A percentile compares a stretch with the other conserved stretches of the same genome.
These are phyloP conservation scores for Caenorhabditis latens DNA, from an alignment of 1,140 invertebrate species.

Conservation along the genomic window DNA sequence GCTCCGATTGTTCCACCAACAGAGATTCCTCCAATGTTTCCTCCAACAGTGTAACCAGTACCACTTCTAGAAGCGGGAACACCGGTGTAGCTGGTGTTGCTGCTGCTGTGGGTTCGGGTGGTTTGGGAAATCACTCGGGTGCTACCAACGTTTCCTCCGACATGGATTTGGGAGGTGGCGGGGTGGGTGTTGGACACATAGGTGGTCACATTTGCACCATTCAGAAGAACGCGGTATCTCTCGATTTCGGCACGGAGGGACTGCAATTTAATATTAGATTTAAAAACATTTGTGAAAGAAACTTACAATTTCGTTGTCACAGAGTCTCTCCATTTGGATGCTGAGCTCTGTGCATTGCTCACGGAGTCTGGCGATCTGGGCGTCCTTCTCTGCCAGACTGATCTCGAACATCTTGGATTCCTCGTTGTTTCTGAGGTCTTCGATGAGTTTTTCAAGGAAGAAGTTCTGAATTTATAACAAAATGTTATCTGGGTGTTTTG, in stretches of 20 bases:
- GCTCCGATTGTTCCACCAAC: conserved; percentile 16
- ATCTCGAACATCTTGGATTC: conserved; percentile 40
- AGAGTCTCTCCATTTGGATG: conserved; percentile 44
- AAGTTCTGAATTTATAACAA: conserved; percentile 8
- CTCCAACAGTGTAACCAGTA: conserved; percentile 3
- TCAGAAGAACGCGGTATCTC: conserved; percentile 39
- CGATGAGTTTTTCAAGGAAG: conserved; percentile 25
- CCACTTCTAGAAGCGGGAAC: conserved; percentile 2
- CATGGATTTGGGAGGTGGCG: neutral
- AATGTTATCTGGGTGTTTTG: neutral
- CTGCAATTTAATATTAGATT: neutral
- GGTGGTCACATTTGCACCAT: conserved; percentile 20
- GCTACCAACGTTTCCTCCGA: neutral
- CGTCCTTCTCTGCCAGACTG: conserved; percentile 31
- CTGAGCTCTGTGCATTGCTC: conserved; percentile 53
- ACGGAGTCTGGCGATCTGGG: conserved; percentile 30
- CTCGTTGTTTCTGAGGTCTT: conserved; percentile 39
- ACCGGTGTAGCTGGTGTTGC: neutral
- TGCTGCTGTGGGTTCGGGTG: conserved; percentile 25
- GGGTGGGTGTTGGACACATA: conserved; percentile 16
- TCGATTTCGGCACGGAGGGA: conserved; percentile 43
- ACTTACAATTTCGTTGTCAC: conserved; percentile 40
- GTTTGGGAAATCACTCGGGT: conserved; percentile 6
- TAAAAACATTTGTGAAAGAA: neutral
- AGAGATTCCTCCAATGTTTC: conserved; percentile 4